A percentile compares a stretch with the other conserved stretches of the same genome.
phyloP scores from a whole-genome alignment of 2,888 invertebrate genomes.

The Gari tellinella region DNA sequence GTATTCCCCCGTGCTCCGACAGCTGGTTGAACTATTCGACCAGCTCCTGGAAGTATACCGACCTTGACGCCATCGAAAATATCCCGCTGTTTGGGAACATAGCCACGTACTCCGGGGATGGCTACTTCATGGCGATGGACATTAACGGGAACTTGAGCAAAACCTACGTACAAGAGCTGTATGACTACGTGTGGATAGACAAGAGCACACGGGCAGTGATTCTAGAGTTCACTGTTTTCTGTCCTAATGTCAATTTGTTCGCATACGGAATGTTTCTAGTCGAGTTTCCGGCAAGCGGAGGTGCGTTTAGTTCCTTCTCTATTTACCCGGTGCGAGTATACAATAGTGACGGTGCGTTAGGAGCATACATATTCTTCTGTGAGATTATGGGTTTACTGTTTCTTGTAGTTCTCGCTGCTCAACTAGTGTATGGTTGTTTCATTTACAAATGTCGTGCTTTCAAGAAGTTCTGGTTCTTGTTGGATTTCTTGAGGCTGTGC shows the following conservation, averaged over 20 bases:
- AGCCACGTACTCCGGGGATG: constrained; percentile 64
- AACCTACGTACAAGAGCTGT: constrained; percentile 55
- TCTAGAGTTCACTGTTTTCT: constrained; percentile 75
- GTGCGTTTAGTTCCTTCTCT: constrained; percentile 59
- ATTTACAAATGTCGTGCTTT: constrained; percentile 49
- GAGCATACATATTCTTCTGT: constrained; percentile 54
- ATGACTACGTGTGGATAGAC: constrained; percentile 69
- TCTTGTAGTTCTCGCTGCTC: constrained; percentile 36
- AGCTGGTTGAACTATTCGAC: constrained; percentile 29
- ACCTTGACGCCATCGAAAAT: constrained; percentile 53
- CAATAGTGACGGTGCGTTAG: constrained; percentile 53
- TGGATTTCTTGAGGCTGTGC: constrained; percentile 57
- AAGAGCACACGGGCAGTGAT: constrained; percentile 70
- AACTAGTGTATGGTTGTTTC: constrained; percentile 46
- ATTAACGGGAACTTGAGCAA: constrained; percentile 58
- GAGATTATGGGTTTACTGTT: constrained; percentile 54
- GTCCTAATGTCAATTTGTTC: constrained; percentile 72
- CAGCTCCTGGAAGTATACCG: constrained; percentile 23
- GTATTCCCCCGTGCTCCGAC: constrained; percentile 23
- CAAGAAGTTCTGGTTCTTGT: constrained; percentile 59
- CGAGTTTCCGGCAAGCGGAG: constrained; percentile 76
- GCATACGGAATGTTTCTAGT: constrained; percentile 64
- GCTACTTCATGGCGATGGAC: constrained; percentile 68
- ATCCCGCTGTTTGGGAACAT: constrained; percentile 55
- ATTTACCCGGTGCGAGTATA: constrained; percentile 65